phyloP scores from a whole-genome alignment of 2,113 vertebrate species.

The Mustelus asterias region DNA sequence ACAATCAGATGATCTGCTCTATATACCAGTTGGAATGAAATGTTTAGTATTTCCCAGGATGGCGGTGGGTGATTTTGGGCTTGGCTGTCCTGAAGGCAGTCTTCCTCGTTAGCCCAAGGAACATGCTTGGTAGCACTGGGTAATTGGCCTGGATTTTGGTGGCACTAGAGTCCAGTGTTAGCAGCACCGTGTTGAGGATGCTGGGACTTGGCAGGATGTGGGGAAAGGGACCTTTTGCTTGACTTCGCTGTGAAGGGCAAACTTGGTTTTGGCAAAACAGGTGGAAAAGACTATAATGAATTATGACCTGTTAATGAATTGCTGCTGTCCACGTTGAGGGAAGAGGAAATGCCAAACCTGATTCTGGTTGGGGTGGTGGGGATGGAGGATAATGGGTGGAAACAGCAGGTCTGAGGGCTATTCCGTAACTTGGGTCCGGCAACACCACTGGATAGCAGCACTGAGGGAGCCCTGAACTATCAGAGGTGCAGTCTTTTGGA shows the following conservation, averaged over 20 bases:
- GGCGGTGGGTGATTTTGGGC: not conserved
- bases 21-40: not conserved
- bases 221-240: not conserved
- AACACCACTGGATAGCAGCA: not conserved
- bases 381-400: too few species aligned
- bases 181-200: not conserved
- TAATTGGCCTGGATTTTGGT: not conserved
- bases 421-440: too few species aligned
- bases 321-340: not conserved
- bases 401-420: too few species aligned
- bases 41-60: not conserved
- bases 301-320: not conserved
- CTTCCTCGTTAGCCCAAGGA: not conserved
- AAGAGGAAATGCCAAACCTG: not conserved
- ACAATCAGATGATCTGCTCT: not conserved
- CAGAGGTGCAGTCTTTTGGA: too few species aligned
- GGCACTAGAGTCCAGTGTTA: not conserved
- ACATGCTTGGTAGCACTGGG: not conserved
- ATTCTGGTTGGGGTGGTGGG: not conserved
- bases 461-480: too few species aligned
- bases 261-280: not conserved
- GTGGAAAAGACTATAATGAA: not conserved
- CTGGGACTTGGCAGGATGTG: not conserved
- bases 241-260: not conserved
- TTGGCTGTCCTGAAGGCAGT: not conserved